Percentiles rank a stretch among this genome's conserved stretches.
These are phyloP conservation scores for Andrena bucephala DNA, from an alignment of 2,888 invertebrate genomes.

Conservation along the genomic window DNA sequence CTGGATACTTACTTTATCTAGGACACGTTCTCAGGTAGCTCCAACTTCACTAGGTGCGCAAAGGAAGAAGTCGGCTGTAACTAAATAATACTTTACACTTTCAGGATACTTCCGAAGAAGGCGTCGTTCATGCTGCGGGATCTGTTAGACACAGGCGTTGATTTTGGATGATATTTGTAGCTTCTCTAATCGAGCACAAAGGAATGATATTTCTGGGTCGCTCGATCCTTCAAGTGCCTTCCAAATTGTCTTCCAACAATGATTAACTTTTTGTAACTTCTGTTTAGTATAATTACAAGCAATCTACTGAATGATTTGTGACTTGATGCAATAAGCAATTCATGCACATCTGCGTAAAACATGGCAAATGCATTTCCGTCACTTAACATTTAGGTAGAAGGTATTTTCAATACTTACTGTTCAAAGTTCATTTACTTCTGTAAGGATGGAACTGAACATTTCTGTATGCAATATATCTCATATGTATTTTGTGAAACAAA, in stretches of 20 bases:
- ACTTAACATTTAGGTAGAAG: constrained; percentile 4
- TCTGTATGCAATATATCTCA: not conserved
- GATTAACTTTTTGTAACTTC: not conserved
- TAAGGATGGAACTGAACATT: not conserved
- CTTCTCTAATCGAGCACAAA: constrained; percentile 10
- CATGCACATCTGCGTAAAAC: constrained; percentile 2
- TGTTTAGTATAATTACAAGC: constrained; percentile 4
- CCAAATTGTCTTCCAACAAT: constrained; percentile 6
- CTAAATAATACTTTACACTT: constrained; percentile 64
- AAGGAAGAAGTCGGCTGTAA: constrained; percentile 3
- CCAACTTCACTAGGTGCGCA: not conserved
- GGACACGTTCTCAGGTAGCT: constrained; percentile 86
- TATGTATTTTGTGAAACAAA: constrained; percentile 19
- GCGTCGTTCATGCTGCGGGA: constrained; percentile 88
- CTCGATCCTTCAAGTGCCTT: not conserved
- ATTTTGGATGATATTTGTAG: constrained; percentile 86
- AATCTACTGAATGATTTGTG: not conserved
- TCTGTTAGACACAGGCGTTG: constrained; percentile 88
- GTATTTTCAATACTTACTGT: constrained; percentile 46
- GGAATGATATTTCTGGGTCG: constrained; percentile 15
- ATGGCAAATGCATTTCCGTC: not conserved
- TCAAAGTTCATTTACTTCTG: not conserved
- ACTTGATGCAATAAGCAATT: not conserved
- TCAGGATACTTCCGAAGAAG: constrained; percentile 87
- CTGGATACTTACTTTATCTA: constrained; percentile 87